Percentiles rank a stretch among this genome's conserved stretches.
Evolutionary conservation across 2,888 invertebrate species (phyloP).

Genomic region (Acleris cristana): DNA sequence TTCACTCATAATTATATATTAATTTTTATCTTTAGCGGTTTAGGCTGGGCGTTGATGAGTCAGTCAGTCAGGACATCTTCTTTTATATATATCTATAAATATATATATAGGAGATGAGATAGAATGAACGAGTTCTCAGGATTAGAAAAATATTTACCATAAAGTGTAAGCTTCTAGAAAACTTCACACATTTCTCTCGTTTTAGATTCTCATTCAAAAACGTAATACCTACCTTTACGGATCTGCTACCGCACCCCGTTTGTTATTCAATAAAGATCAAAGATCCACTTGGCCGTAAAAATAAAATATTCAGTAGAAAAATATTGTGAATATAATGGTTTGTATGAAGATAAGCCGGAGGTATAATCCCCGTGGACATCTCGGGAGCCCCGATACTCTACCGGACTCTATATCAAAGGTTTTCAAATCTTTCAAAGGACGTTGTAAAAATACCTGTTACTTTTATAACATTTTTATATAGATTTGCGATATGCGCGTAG

Average conservation of each 20-base stretch:
- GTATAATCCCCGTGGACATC: constrained; percentile 45
- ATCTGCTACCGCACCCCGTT: constrained; percentile 15
- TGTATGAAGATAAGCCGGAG: constrained; percentile 66
- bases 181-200: constrained; percentile 13
- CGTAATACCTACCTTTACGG: constrained; percentile 18
- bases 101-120: no score
- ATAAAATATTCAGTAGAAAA: constrained; percentile 79
- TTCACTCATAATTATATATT: no score
- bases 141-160: no score
- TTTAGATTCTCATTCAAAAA: constrained; percentile 20
- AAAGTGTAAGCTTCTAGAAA: background rate
- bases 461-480: constrained; percentile 42
- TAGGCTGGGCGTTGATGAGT: no score
- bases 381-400: constrained; percentile 72
- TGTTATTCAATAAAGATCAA: constrained; percentile 58
- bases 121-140: no score
- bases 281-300: constrained; percentile 63
- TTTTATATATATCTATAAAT: no score
- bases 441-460: constrained; percentile 42
- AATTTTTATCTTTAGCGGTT: no score
- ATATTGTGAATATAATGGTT: constrained; percentile 71
- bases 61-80: no score
- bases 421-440: constrained; percentile 48
- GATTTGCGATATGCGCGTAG: constrained; percentile 27
- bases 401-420: constrained; percentile 65